phyloP scores from a whole-genome alignment of 2,113 vertebrate genomes.

The Ammospiza nelsoni region DNA sequence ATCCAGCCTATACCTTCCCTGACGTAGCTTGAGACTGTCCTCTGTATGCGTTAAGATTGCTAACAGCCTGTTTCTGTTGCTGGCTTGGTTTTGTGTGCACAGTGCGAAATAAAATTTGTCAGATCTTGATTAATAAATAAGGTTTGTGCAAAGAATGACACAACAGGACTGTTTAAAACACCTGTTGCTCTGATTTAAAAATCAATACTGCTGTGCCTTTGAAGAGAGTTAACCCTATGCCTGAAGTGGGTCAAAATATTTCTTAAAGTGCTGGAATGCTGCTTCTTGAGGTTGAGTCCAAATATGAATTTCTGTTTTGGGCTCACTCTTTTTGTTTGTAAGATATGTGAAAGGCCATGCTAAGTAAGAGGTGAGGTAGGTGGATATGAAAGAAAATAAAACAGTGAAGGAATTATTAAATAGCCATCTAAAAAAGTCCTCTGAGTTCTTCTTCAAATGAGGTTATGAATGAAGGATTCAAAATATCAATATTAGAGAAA shows the following conservation, averaged over 20 bases:
- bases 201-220: background rate
- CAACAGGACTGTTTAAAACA: fast-evolving
- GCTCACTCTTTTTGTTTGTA: background rate
- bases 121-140: background rate
- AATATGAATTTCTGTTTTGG: background rate
- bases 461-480: background rate
- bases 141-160: fast-evolving
- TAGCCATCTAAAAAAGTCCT: background rate
- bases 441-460: background rate
- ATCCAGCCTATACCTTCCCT: too few species aligned
- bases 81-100: background rate
- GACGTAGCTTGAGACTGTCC: too few species aligned
- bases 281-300: background rate
- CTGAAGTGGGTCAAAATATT: background rate
- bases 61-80: background rate
- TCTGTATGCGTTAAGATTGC: background rate
- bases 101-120: fast-evolving
- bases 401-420: background rate
- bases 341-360: background rate
- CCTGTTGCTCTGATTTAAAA: background rate
- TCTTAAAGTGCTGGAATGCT: background rate
- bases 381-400: background rate
- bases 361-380: background rate
- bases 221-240: background rate
- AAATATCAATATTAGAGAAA: background rate